Percentiles rank a stretch among this genome's conserved stretches.
These are phyloP conservation scores for Acronicta leporina DNA, from an alignment of 2,888 invertebrate genomes.

Conservation along the genomic window DNA sequence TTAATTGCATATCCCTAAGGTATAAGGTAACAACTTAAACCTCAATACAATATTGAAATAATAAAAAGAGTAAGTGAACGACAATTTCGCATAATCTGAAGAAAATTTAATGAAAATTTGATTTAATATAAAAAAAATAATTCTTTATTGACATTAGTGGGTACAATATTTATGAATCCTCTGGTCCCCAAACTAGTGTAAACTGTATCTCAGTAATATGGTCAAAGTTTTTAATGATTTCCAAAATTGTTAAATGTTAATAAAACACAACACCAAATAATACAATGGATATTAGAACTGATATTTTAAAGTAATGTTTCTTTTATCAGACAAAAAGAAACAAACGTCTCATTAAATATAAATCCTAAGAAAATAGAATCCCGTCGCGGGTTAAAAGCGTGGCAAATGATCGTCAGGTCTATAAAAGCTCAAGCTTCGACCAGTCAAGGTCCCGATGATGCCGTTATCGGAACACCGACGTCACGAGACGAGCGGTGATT, in stretches of 20 bases:
- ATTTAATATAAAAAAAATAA: too few relatives aligned
- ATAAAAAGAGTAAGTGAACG: slow-evolving; percentile 8
- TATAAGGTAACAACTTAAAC: background rate
- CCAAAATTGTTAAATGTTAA: too few relatives aligned
- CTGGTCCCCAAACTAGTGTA: too few relatives aligned
- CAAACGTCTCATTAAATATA: slow-evolving; percentile 24
- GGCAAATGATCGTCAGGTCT: slow-evolving; percentile 65
- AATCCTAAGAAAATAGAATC: slow-evolving; percentile 26
- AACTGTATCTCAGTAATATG: too few relatives aligned
- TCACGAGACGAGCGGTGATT: slow-evolving; percentile 77
- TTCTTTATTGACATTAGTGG: too few relatives aligned
- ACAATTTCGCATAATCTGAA: background rate
- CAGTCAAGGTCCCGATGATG: slow-evolving; percentile 80
- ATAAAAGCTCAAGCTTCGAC: slow-evolving; percentile 72
- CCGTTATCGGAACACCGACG: slow-evolving; percentile 85
- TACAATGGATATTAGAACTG: background rate
- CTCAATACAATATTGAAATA: background rate
- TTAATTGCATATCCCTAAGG: slow-evolving; percentile 17
- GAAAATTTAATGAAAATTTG: too few relatives aligned
- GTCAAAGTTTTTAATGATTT: too few relatives aligned
- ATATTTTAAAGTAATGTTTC: background rate
- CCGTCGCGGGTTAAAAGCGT: slow-evolving; percentile 49
- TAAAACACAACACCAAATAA: background rate
- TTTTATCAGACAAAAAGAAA: background rate
- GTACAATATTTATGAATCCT: too few relatives aligned